Evolutionary conservation across 1,140 invertebrate species (phyloP).

Genomic region (Nephotettix cincticeps): DNA sequence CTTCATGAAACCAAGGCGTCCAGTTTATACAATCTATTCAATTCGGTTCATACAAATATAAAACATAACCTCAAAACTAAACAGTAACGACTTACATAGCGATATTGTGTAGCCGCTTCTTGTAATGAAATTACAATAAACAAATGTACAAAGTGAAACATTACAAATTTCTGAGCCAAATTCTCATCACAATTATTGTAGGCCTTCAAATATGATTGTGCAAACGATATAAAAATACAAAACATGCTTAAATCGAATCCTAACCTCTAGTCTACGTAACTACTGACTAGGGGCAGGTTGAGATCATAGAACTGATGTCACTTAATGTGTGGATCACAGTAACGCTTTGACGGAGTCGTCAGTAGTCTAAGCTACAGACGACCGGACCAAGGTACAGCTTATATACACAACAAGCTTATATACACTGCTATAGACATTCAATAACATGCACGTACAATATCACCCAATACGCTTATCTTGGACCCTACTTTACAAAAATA

Average conservation of each 20-base stretch:
- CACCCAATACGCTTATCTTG: slow-evolving; percentile 10
- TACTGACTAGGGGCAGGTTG: slow-evolving; percentile 20
- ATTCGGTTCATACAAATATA: not conserved
- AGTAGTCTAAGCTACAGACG: too few relatives aligned
- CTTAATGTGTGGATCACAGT: not conserved
- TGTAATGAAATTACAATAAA: not conserved
- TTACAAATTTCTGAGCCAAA: slow-evolving; percentile 6
- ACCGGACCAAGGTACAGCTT: not conserved
- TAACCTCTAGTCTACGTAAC: slow-evolving; percentile 15
- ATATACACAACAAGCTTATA: not conserved
- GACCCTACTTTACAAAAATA: slow-evolving; percentile 13
- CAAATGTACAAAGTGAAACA: slow-evolving; percentile 6
- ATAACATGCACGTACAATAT: not conserved
- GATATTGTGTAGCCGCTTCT: not conserved
- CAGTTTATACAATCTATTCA: slow-evolving; percentile 3
- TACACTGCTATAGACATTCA: not conserved
- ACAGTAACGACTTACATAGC: not conserved
- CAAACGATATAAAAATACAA: slow-evolving; percentile 11
- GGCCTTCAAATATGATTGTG: slow-evolving; percentile 20
- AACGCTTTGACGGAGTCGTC: slow-evolving; percentile 11
- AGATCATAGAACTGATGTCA: slow-evolving; percentile 13
- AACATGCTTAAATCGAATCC: slow-evolving; percentile 6
- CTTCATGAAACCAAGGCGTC: not conserved
- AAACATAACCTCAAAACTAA: slow-evolving; percentile 9
- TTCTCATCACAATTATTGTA: slow-evolving; percentile 5